Percentiles rank a stretch among this genome's conserved stretches.
These are phyloP conservation scores for Sitta carolinensis DNA, from an alignment of 2,797 vertebrate genomes.

Conservation along the genomic window DNA sequence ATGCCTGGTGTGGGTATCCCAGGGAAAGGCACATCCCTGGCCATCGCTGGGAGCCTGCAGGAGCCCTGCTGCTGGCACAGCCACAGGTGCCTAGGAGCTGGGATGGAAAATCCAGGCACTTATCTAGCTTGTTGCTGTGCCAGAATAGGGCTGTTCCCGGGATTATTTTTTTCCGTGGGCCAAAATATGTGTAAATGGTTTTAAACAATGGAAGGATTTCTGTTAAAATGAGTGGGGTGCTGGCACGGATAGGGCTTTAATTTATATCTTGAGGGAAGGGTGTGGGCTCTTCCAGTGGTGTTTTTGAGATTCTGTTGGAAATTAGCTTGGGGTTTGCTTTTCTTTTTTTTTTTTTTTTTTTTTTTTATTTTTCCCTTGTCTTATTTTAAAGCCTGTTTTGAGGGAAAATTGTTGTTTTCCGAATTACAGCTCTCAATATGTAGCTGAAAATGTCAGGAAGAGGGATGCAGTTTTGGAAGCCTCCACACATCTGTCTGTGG, in stretches of 20 bases:
- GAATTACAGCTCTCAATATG: not conserved
- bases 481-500: not conserved
- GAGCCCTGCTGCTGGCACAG: not conserved
- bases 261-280: slow-evolving; percentile 38
- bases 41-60: not conserved
- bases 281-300: not conserved
- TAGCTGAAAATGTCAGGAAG: slow-evolving; percentile 4
- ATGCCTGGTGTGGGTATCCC: rapidly evolving
- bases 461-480: not conserved
- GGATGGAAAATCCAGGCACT: slow-evolving; percentile 14
- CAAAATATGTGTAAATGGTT: slow-evolving; percentile 12
- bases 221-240: not conserved
- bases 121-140: not conserved
- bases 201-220: slow-evolving; percentile 57
- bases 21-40: not conserved
- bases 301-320: slow-evolving; percentile 21
- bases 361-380: too few relatives aligned
- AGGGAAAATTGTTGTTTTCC: not conserved
- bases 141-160: not conserved
- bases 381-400: not conserved
- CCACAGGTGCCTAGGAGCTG: not conserved
- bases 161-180: not conserved
- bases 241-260: not conserved
- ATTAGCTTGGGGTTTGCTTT: not conserved
- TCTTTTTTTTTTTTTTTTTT: too few relatives aligned